Evolutionary conservation across 2,113 vertebrate species (phyloP).

Genomic region (Heterochromis multidens): DNA sequence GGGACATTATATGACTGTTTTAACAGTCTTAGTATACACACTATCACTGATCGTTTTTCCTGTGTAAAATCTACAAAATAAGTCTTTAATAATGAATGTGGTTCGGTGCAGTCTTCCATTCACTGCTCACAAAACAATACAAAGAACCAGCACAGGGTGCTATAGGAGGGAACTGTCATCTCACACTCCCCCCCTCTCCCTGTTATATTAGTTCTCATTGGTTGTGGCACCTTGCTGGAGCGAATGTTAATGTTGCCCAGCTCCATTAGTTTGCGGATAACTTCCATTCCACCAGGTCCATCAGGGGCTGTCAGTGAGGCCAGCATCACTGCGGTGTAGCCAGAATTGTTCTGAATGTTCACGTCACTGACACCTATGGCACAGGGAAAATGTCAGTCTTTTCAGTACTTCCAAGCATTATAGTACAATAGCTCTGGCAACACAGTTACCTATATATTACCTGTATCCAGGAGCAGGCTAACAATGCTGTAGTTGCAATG

Average conservation of each 20-base stretch:
- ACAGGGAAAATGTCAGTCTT: not conserved
- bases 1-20: not conserved
- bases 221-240: slow-evolving; percentile 82
- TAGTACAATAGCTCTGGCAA: not conserved
- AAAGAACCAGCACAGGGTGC: not conserved
- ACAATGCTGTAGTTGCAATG: slow-evolving; percentile 89
- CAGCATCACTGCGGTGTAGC: slow-evolving; percentile 92
- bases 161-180: not conserved
- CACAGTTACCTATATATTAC: slow-evolving; percentile 49
- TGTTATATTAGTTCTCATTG: not conserved
- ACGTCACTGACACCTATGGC: slow-evolving; percentile 73
- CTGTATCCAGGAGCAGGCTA: slow-evolving; percentile 87
- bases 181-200: not conserved
- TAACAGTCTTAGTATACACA: not conserved
- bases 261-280: slow-evolving; percentile 85
- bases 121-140: not conserved
- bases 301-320: slow-evolving; percentile 84
- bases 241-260: slow-evolving; percentile 83
- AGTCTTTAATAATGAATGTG: not conserved
- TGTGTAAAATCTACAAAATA: not conserved
- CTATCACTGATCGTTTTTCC: not conserved
- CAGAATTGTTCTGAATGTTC: slow-evolving; percentile 87
- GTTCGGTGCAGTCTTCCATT: not conserved
- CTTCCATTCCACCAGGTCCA: slow-evolving; percentile 83
- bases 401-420: not conserved